Evolutionary conservation across 1,140 invertebrate genomes (phyloP).

Genomic region (Paracyclopina nana): DNA sequence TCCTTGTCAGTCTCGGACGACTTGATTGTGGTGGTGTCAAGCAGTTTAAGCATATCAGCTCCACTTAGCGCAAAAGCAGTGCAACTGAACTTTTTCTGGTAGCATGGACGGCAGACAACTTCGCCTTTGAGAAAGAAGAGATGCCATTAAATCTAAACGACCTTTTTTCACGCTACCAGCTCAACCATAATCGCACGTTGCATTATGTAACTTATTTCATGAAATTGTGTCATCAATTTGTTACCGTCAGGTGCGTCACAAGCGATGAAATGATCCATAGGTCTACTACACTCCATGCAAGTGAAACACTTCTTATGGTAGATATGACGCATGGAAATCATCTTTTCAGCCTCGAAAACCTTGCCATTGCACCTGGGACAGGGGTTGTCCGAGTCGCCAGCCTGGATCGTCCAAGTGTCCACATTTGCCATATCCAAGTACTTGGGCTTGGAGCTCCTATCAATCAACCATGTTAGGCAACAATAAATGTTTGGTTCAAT

Average conservation of each 20-base stretch:
- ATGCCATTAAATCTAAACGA: too few relatives aligned
- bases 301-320: constrained; percentile 91
- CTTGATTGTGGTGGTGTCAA: constrained; percentile 13
- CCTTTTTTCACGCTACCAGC: too few relatives aligned
- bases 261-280: constrained; percentile 73
- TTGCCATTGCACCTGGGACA: constrained; percentile 15
- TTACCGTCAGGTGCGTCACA: constrained; percentile 58
- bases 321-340: constrained; percentile 35
- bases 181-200: too few relatives aligned
- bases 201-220: too few relatives aligned
- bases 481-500: too few relatives aligned
- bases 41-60: constrained; percentile 13
- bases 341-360: constrained; percentile 15
- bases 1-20: neutral
- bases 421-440: constrained; percentile 8
- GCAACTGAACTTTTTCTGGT: constrained; percentile 63
- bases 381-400: neutral
- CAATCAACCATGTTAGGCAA: too few relatives aligned
- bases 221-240: too few relatives aligned
- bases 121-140: constrained; percentile 32
- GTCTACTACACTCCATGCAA: constrained; percentile 74
- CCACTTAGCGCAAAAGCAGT: constrained; percentile 33
- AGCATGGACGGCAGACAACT: constrained; percentile 65
- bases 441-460: constrained; percentile 8
- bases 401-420: constrained; percentile 2